Percentiles rank a stretch among this genome's conserved stretches.
These are phyloP conservation scores for Bubalus kerabau DNA, from an alignment of 2,113 vertebrate species.

Conservation along the genomic window DNA sequence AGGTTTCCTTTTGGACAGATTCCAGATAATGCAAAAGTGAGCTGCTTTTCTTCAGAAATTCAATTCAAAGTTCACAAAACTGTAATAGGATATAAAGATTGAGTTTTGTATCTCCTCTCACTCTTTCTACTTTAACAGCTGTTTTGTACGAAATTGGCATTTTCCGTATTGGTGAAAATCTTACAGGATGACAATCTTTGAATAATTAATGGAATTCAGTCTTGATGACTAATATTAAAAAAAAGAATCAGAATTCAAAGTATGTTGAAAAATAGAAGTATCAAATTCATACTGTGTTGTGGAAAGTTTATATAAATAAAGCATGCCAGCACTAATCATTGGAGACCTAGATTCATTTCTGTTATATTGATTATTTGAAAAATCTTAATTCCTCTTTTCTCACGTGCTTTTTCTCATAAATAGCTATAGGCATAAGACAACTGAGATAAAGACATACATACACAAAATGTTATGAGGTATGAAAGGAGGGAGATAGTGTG, in stretches of 20 bases:
- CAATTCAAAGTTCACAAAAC: background rate
- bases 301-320: background rate
- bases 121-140: background rate
- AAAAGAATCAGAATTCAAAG: slow-evolving; percentile 10
- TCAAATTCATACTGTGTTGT: background rate
- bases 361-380: background rate
- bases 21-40: background rate
- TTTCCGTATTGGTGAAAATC: background rate
- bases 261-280: background rate
- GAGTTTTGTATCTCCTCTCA: background rate
- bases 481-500: background rate
- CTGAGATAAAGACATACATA: background rate
- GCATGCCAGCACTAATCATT: background rate
- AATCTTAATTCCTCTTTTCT: background rate
- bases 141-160: slow-evolving; percentile 12
- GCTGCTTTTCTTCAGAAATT: slow-evolving; percentile 6
- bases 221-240: background rate
- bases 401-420: background rate
- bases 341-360: background rate
- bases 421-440: background rate
- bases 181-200: background rate
- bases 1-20: background rate
- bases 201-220: background rate
- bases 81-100: background rate
- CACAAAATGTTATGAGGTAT: background rate